These are phyloP conservation scores for Blera fallax DNA, from an alignment of 2,888 invertebrate species.

Conservation along the genomic window DNA sequence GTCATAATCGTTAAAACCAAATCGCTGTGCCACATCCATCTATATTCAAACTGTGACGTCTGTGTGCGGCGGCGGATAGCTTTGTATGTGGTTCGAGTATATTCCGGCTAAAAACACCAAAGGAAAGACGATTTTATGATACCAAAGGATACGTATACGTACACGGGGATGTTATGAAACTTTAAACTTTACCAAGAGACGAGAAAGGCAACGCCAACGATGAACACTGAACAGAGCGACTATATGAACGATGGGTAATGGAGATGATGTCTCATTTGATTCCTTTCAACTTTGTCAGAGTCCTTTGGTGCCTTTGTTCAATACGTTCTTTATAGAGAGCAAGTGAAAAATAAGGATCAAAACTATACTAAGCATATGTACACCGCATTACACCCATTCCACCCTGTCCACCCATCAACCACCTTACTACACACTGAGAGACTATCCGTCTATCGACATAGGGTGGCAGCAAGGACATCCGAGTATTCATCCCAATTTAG, in stretches of 20 bases:
- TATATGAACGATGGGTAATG: slow-evolving; percentile 36
- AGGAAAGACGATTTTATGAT: slow-evolving; percentile 58
- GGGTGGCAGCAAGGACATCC: slow-evolving; percentile 56
- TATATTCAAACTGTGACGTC: slow-evolving; percentile 44
- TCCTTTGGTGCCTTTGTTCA: slow-evolving; percentile 65
- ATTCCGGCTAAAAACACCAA: slow-evolving; percentile 47
- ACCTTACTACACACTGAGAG: not conserved
- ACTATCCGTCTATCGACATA: not conserved
- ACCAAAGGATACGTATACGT: slow-evolving; percentile 38
- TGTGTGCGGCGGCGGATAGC: not conserved
- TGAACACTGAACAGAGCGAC: slow-evolving; percentile 26
- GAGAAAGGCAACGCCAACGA: slow-evolving; percentile 6
- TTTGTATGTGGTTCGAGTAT: not conserved
- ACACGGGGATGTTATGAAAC: slow-evolving; percentile 67
- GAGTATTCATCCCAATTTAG: slow-evolving; percentile 69
- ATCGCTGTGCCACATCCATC: slow-evolving; percentile 69
- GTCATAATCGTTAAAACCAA: slow-evolving; percentile 72
- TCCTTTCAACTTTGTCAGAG: slow-evolving; percentile 72
- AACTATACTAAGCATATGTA: slow-evolving; percentile 62
- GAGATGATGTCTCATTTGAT: slow-evolving; percentile 72
- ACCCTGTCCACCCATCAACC: not conserved
- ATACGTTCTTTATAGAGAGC: slow-evolving; percentile 63
- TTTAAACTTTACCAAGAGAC: slow-evolving; percentile 61
- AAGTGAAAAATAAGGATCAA: slow-evolving; percentile 67
- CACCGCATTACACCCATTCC: slow-evolving; percentile 23